These are phyloP conservation scores for Brachionus paranguensis DNA, from an alignment of 1,140 invertebrate genomes.

Conservation along the genomic window DNA sequence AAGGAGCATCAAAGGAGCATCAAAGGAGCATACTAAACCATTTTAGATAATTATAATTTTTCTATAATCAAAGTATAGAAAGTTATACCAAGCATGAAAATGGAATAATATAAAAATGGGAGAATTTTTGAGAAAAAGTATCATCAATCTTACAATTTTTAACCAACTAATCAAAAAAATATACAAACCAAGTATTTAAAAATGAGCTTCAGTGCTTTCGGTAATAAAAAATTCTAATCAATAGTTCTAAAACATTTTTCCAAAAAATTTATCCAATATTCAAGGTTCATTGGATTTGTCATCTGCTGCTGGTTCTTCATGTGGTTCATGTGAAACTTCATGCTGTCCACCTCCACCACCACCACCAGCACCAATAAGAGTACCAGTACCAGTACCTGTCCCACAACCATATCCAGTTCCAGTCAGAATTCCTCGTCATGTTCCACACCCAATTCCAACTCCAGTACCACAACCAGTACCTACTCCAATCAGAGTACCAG, in stretches of 20 bases:
- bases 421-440: background rate
- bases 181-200: background rate
- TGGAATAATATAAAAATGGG: background rate
- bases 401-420: background rate
- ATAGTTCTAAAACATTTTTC: background rate
- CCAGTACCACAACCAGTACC: conserved; percentile 1
- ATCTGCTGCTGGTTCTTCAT: background rate
- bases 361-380: background rate
- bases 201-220: background rate
- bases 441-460: background rate
- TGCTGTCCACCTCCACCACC: background rate
- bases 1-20: too few species aligned
- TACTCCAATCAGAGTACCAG: background rate
- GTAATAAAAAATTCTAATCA: background rate
- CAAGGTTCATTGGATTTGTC: background rate
- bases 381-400: background rate
- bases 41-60: background rate
- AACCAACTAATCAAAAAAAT: background rate
- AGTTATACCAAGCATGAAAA: background rate
- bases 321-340: background rate
- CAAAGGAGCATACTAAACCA: background rate
- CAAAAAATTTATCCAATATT: background rate
- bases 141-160: background rate
- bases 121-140: background rate
- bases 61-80: background rate